Percentiles rank a stretch among this genome's conserved stretches.
phyloP scores from a whole-genome alignment of 2,888 invertebrate genomes.

The Strigamia crassipes region DNA sequence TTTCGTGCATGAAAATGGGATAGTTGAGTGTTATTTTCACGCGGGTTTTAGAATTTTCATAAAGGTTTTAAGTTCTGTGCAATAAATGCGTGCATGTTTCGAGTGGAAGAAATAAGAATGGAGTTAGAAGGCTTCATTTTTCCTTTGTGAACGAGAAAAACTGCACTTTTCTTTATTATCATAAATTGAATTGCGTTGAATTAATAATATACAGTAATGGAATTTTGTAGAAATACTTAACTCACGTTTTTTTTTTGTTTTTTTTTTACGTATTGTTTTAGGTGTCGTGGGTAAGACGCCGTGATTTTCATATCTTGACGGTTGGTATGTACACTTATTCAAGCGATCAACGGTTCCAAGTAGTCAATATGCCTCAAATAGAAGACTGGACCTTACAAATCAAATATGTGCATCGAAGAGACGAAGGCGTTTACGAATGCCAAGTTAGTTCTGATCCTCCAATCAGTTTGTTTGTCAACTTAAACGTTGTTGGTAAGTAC shows the following conservation, averaged over 20 bases:
- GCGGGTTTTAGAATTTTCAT: neutral
- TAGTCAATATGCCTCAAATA: constrained; percentile 67
- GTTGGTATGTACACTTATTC: constrained; percentile 86
- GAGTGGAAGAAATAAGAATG: too few species aligned
- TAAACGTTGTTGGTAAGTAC: constrained; percentile 53
- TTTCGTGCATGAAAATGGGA: neutral
- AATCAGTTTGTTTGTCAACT: constrained; percentile 52
- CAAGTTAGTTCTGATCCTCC: constrained; percentile 53
- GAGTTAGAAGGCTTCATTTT: too few species aligned
- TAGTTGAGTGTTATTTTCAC: neutral
- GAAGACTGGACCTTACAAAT: constrained; percentile 87
- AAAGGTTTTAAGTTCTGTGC: neutral
- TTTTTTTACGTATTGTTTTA: constrained; percentile 59
- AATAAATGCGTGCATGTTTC: neutral
- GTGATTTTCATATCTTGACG: constrained; percentile 82
- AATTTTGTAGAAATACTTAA: neutral
- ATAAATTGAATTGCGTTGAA: neutral
- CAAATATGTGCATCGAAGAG: constrained; percentile 81
- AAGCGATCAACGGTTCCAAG: constrained; percentile 85
- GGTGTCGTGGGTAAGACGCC: constrained; percentile 77
- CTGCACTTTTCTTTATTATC: neutral
- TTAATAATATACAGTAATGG: too few species aligned
- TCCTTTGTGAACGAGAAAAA: neutral
- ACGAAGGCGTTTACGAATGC: constrained; percentile 63
- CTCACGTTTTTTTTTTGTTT: constrained; percentile 44